Evolutionary conservation across 23 tunicate species (phyloP), one percentile per base, ranked within the genome.

Genomic region (Ascidia mentula): DNA sequence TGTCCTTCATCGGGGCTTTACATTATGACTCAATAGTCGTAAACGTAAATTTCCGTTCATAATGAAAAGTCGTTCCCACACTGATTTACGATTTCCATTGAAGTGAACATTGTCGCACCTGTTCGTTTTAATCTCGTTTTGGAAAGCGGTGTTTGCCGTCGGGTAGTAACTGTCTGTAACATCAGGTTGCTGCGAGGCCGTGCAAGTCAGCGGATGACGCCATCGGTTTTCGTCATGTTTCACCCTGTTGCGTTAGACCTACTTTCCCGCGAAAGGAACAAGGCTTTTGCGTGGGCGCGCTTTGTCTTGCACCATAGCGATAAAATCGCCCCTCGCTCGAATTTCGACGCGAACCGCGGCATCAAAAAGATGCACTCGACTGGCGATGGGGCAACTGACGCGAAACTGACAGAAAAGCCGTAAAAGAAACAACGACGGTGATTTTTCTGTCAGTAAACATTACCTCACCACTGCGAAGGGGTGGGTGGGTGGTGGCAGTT

Each of bases 371-470:
- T 28, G 65, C 65, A 5, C 65, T 5, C 65, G 65, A 53, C 65
- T 3, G 65, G 13, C 7, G 65, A 53, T 53, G 22, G 22, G 24
- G 65, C 65, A 26, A 53, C 1, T 53, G 13, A 28, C 13, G 65
- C 65, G 65, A 53, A 9, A 28, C 65, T 26, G 24, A 53, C 65
- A 53, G 65, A 53, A 42, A 53, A 53, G 65, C 65, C 22, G 24
- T 53, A 53, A 53, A 53, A 26, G 65, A n/a, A n/a, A n/a, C 65
- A 26, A 53, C 65, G 22, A 20, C 28, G 65, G 65, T 53, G 65
- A 53, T 53, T 53, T 53, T 53, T 28, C n/a, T n/a, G n/a, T 53
- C 65, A 53, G 65, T 53, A 53, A 53, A 53, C 65, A 53, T 53
- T 53, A 9, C 65, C 4, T 53, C 65, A 53, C 24, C 22, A 1